Base-by-base conservation (phyloP, 2,797 vertebrate genomes). In the Protosalanx chinensis region DNA sequence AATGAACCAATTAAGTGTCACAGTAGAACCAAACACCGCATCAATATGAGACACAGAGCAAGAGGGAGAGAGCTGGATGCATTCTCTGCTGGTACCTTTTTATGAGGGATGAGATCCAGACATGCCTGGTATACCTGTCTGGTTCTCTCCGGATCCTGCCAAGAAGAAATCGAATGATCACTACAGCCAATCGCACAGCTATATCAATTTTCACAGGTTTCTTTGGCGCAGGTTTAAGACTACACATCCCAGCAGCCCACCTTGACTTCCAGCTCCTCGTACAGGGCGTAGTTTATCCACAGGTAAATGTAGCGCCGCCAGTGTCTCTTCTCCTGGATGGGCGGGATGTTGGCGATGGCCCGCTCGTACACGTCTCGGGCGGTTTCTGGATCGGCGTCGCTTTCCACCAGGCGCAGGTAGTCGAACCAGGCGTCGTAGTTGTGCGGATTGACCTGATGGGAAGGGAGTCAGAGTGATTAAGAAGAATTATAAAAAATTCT, bases 371-470 rank as follows among this genome's bases (percentile, higher is more conserved):
- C 94, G 57, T 99, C 97, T 1, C 96, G 88, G 27, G 96, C 96
- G 0, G 95, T 91, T 71, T 96, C 96, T 0, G 93, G 77, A 7
- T 97, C 95, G 0, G 95, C 83, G 0, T 99, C 97, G 0, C 97
- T 98, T 90, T 99, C 98, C 82, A 98, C 94, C 84, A 99, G 86
- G 2, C 97, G 93, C 64, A 99, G 90, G 82, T 99, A 99, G 80
- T 98, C 97, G 2, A 99, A 99, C 98, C 97, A 99, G 0, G 96
- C 96, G 0, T 99, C 98, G 0, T 99, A 99, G 85, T 99, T 99
- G 83, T 98, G 98, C 0, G 97, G 97, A 86, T 95, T 99, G 0
- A 95, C 96, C 98, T 99, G 76, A 66, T 49, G 0, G 27, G n/a
- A 29, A 59, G 15, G 15, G 5, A 32, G 16, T 49, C 33, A 59